Evolutionary conservation across 2,888 invertebrate species (phyloP).

Genomic region (Nomada ferruginata): DNA sequence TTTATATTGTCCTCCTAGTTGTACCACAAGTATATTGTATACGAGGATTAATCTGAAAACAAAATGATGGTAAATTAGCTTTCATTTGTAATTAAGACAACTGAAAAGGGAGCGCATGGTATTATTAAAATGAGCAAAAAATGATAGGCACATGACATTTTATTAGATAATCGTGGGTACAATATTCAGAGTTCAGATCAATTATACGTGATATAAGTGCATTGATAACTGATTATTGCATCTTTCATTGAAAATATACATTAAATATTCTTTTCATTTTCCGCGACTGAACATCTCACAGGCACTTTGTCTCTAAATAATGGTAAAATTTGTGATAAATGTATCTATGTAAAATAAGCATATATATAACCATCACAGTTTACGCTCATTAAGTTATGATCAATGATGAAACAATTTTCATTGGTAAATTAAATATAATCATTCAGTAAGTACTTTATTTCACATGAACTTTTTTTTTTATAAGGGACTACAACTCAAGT

Average conservation of each 20-base stretch:
- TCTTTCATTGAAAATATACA: slow-evolving; percentile 79
- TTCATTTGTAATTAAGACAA: not conserved
- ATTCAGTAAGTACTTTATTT: slow-evolving; percentile 22
- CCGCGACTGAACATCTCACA: slow-evolving; percentile 77
- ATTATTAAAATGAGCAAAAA: slow-evolving; percentile 31
- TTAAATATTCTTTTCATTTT: slow-evolving; percentile 65
- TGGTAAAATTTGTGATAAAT: slow-evolving; percentile 72
- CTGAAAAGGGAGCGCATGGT: not conserved
- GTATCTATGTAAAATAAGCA: slow-evolving; percentile 61
- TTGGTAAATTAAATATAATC: slow-evolving; percentile 47
- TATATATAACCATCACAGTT: slow-evolving; percentile 63
- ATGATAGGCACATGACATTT: slow-evolving; percentile 79
- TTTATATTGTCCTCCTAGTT: slow-evolving; percentile 45
- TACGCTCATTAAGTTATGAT: slow-evolving; percentile 54
- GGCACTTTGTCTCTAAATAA: slow-evolving; percentile 80
- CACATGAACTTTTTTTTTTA: slow-evolving; percentile 27
- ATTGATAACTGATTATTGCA: slow-evolving; percentile 76
- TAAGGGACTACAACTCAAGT: slow-evolving; percentile 25
- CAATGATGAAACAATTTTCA: slow-evolving; percentile 44
- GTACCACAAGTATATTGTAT: slow-evolving; percentile 38
- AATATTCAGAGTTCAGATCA: slow-evolving; percentile 75
- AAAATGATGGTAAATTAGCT: slow-evolving; percentile 35
- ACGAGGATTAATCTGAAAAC: slow-evolving; percentile 55
- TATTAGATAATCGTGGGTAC: slow-evolving; percentile 78
- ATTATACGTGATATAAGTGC: slow-evolving; percentile 74